These are phyloP conservation scores for Toxotes jaculatrix DNA, from an alignment of 2,113 vertebrate genomes.

Conservation along the genomic window DNA sequence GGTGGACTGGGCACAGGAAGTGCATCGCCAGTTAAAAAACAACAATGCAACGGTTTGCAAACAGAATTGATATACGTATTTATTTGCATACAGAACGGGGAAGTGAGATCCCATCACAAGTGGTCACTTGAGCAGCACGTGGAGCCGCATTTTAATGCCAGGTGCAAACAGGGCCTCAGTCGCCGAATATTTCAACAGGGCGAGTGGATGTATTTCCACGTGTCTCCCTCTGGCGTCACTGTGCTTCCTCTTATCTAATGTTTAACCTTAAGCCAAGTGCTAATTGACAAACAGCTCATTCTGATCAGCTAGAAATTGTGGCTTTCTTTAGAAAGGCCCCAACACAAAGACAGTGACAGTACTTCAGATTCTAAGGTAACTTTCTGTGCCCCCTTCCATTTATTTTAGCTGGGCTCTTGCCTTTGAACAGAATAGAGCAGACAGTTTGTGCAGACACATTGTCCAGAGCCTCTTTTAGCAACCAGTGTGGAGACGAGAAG, in stretches of 20 bases:
- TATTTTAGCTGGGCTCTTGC: constrained; percentile 13
- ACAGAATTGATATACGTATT: too few species aligned
- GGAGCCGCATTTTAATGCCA: too few species aligned
- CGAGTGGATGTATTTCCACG: neutral
- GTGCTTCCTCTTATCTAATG: neutral
- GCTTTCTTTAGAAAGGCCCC: neutral
- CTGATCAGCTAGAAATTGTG: neutral
- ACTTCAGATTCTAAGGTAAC: neutral
- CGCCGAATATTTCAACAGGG: neutral
- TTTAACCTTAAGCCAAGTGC: constrained; percentile 5
- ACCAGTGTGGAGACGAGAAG: constrained; percentile 31
- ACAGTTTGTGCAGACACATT: constrained; percentile 71
- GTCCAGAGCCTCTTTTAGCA: constrained; percentile 45
- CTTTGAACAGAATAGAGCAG: constrained; percentile 59
- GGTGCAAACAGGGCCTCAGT: too few species aligned
- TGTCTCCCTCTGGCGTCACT: neutral
- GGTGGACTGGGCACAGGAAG: too few species aligned
- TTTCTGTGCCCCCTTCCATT: constrained; percentile 26
- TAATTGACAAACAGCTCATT: neutral
- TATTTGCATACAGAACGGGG: too few species aligned
- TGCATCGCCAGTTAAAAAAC: too few species aligned
- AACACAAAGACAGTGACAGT: neutral
- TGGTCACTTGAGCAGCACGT: too few species aligned
- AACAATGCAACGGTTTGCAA: too few species aligned
- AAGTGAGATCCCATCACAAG: too few species aligned